These are phyloP conservation scores for Mungos mungo DNA, from an alignment of 2,113 vertebrate genomes.

Conservation along the genomic window DNA sequence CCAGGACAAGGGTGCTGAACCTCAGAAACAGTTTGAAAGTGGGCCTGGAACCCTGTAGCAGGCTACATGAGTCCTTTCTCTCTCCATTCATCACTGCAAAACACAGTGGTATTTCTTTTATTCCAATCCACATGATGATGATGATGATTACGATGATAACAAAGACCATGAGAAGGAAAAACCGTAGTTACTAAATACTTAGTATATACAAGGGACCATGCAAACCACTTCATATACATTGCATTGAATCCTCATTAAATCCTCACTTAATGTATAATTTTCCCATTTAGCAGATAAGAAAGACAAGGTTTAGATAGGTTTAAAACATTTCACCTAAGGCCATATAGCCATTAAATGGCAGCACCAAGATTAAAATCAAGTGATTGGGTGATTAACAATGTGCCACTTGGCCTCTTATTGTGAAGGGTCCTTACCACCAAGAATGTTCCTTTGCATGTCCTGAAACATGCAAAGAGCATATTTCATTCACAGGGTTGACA, in stretches of 20 bases:
- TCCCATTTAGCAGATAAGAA: neutral
- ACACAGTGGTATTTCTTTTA: neutral
- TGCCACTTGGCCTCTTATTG: neutral
- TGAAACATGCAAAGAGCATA: neutral
- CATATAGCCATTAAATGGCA: neutral
- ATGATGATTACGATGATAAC: neutral
- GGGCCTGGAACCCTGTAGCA: neutral
- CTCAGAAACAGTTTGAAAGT: neutral
- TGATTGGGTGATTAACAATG: neutral
- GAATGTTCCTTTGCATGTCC: neutral
- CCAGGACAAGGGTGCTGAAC: neutral
- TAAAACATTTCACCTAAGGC: neutral
- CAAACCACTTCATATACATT: neutral
- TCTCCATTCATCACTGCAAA: neutral
- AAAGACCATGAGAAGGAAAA: neutral
- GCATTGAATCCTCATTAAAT: neutral
- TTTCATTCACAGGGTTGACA: neutral
- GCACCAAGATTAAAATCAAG: neutral
- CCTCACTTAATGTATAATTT: neutral
- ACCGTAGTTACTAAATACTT: neutral
- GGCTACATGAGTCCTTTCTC: neutral
- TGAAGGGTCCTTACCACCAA: neutral
- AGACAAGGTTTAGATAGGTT: neutral
- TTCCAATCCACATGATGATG: neutral
- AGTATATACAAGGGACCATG: neutral